phyloP scores from a whole-genome alignment of 2,797 vertebrate species.

The Aythya fuligula region DNA sequence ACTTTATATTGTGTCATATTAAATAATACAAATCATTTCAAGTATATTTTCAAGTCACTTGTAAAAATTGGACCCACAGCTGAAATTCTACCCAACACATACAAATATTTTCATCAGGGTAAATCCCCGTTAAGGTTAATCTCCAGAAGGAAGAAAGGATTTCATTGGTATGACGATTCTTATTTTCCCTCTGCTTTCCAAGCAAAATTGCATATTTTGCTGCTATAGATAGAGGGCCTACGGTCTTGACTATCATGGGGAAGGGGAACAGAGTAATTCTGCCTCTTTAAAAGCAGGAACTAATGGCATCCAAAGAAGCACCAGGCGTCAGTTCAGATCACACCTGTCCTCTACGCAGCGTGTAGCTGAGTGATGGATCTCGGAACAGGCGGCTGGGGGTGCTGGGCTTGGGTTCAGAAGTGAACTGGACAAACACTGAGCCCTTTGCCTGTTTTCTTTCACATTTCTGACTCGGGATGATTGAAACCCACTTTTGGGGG shows the following conservation, averaged over 20 bases:
- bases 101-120: background rate
- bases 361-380: background rate
- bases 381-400: too few species aligned
- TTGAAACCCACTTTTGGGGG: background rate
- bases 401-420: background rate
- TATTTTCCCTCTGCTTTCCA: background rate
- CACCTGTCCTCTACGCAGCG: fast-evolving
- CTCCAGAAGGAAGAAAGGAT: background rate
- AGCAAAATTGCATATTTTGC: background rate
- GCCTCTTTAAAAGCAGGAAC: background rate
- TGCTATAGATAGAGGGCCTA: background rate
- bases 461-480: background rate
- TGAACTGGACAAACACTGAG: background rate
- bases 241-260: background rate
- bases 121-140: background rate
- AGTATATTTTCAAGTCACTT: background rate
- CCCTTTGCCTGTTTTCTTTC: background rate
- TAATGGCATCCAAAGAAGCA: fast-evolving
- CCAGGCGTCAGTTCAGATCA: fast-evolving
- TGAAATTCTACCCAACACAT: background rate
- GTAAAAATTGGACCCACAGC: background rate
- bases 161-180: background rate
- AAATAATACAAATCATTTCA: background rate
- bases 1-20: background rate
- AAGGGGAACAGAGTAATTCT: background rate